These are phyloP conservation scores for Cathartes aura DNA, from an alignment of 2,113 vertebrate genomes.

Conservation along the genomic window DNA sequence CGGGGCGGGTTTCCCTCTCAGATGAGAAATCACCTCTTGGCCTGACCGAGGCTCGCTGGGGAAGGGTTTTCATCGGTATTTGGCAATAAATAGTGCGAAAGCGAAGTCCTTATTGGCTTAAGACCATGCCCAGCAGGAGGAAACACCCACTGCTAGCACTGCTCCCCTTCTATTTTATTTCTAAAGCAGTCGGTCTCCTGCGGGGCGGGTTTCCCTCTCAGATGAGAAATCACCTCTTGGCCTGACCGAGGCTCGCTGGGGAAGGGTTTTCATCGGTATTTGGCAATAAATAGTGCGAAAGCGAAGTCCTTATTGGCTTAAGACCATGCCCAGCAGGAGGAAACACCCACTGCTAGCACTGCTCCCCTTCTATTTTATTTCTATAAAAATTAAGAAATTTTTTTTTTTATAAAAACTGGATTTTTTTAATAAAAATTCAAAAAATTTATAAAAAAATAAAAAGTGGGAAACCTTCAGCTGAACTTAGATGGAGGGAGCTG, in stretches of 20 bases:
- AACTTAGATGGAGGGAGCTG: fast-evolving
- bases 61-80: neutral
- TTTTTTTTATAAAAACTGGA: neutral
- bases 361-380: neutral
- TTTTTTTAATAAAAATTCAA: no score
- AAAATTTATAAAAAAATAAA: neutral
- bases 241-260: neutral
- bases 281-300: neutral
- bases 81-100: neutral
- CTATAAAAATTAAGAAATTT: neutral
- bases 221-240: neutral
- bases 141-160: neutral
- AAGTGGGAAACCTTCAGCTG: neutral
- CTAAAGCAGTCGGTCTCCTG: neutral
- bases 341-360: neutral
- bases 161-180: neutral
- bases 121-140: neutral
- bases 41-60: neutral
- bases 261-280: neutral
- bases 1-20: fast-evolving
- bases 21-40: neutral
- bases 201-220: fast-evolving
- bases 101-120: neutral
- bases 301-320: neutral
- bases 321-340: neutral